These are phyloP conservation scores for Ochlodes sylvanus DNA, from an alignment of 2,888 invertebrate species.

Conservation along the genomic window DNA sequence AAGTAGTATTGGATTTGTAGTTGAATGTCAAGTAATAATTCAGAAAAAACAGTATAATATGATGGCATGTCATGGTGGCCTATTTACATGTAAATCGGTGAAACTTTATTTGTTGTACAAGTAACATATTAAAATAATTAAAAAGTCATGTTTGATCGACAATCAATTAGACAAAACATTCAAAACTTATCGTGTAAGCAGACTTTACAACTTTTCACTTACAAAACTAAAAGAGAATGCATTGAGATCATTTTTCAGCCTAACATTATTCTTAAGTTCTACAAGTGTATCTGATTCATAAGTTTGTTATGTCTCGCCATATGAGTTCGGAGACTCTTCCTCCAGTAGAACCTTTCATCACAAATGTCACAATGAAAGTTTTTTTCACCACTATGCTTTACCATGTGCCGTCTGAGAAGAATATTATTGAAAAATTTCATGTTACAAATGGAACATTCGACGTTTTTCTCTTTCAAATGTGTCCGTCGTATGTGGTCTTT, in stretches of 20 bases:
- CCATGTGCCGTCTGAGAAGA: constrained; percentile 72
- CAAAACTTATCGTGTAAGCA: too few relatives aligned
- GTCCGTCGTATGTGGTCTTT: constrained; percentile 72
- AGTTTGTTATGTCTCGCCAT: constrained; percentile 73
- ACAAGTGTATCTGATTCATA: constrained; percentile 48
- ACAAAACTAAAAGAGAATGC: constrained; percentile 2
- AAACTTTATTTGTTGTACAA: too few relatives aligned
- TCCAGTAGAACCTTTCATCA: constrained; percentile 85
- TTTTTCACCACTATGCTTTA: constrained; percentile 81
- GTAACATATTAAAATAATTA: too few relatives aligned
- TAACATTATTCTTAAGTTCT: constrained; percentile 2
- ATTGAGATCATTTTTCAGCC: constrained; percentile 17
- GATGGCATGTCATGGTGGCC: too few relatives aligned
- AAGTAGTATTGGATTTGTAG: too few relatives aligned
- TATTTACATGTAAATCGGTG: too few relatives aligned
- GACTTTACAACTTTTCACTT: background rate
- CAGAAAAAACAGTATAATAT: too few relatives aligned
- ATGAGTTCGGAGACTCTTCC: constrained; percentile 86
- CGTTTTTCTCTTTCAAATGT: constrained; percentile 77
- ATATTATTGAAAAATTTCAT: constrained; percentile 80
- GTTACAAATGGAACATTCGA: constrained; percentile 73
- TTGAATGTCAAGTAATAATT: too few relatives aligned
- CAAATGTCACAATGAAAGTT: constrained; percentile 86
- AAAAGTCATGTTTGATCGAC: too few relatives aligned
- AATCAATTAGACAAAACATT: too few relatives aligned